Evolutionary conservation across 2,888 invertebrate genomes (phyloP).

Genomic region (Drosophila aldrichi): DNA sequence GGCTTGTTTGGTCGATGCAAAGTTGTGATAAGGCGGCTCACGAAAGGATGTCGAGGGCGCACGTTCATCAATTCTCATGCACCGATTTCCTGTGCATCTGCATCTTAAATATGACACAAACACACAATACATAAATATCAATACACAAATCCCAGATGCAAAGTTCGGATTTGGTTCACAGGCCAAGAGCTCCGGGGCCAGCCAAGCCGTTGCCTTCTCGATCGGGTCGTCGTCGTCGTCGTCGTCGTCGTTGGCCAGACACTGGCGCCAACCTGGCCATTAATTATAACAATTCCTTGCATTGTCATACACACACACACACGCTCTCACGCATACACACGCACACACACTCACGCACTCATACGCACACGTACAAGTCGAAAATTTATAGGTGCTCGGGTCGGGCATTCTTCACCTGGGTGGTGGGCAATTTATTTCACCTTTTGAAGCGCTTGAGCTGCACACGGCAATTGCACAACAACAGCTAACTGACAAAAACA

Average conservation of each 20-base stretch:
- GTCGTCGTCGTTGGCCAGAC: slow-evolving; percentile 23
- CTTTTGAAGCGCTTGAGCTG: slow-evolving; percentile 43
- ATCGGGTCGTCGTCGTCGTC: slow-evolving; percentile 8
- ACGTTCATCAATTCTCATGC: slow-evolving; percentile 62
- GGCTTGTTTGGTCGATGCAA: slow-evolving; percentile 43
- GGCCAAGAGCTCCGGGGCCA: slow-evolving; percentile 8
- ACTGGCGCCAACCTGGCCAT: slow-evolving; percentile 77
- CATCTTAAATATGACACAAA: slow-evolving; percentile 55
- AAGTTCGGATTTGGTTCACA: slow-evolving; percentile 52
- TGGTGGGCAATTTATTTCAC: slow-evolving; percentile 64
- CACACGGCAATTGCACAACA: slow-evolving; percentile 57
- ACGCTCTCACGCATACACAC: slow-evolving; percentile 18
- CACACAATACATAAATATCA: slow-evolving; percentile 19
- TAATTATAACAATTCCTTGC: slow-evolving; percentile 69
- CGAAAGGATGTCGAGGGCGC: slow-evolving; percentile 59
- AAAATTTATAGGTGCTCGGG: slow-evolving; percentile 49
- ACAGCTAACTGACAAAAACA: slow-evolving; percentile 16
- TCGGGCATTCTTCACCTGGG: slow-evolving; percentile 65
- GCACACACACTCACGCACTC: slow-evolving; percentile 15
- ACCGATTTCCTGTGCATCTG: slow-evolving; percentile 51
- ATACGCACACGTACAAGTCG: slow-evolving; percentile 36
- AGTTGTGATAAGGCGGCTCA: slow-evolving; percentile 57
- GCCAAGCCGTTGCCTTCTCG: background rate
- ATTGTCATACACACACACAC: slow-evolving; percentile 56
- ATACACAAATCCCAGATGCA: slow-evolving; percentile 48